A percentile compares a stretch with the other conserved stretches of the same genome.
Conservation (phyloP, 1,140 invertebrate genomes). For the Drosophila watanabei region DNA sequence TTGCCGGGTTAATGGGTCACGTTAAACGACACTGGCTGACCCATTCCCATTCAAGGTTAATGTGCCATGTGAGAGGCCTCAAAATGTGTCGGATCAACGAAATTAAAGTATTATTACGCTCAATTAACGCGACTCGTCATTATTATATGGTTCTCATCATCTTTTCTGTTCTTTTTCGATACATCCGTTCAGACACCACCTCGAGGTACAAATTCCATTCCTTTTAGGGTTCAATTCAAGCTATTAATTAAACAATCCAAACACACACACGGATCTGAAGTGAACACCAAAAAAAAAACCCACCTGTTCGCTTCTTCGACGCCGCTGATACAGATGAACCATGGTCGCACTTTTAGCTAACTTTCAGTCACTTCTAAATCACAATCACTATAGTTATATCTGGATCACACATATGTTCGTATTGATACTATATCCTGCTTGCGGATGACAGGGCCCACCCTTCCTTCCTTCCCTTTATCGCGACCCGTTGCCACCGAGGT, state of each 20-base stretch:
- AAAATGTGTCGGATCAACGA: slow-evolving; percentile 36
- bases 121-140: slow-evolving; percentile 27
- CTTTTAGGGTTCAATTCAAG: slow-evolving; percentile 18
- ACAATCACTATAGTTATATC: background rate
- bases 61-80: slow-evolving; percentile 20
- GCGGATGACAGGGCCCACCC: background rate
- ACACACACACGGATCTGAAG: slow-evolving; percentile 20
- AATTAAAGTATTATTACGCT: slow-evolving; percentile 26
- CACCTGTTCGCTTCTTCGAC: slow-evolving; percentile 73
- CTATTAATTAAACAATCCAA: slow-evolving; percentile 54
- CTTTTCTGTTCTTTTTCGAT: background rate
- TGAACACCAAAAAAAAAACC: slow-evolving; percentile 38
- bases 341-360: slow-evolving; percentile 33
- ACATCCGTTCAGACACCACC: background rate
- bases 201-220: slow-evolving; percentile 24
- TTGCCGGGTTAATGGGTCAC: slow-evolving; percentile 23
- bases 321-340: slow-evolving; percentile 74
- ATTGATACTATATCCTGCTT: slow-evolving; percentile 2
- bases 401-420: background rate
- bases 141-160: slow-evolving; percentile 15
- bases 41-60: slow-evolving; percentile 30
- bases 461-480: slow-evolving; percentile 34
- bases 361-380: background rate
- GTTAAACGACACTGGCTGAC: slow-evolving; percentile 10
- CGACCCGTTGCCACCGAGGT: slow-evolving; percentile 67